These are phyloP conservation scores for Euglossa dilemma DNA, from an alignment of 1,140 invertebrate genomes.

Conservation along the genomic window DNA sequence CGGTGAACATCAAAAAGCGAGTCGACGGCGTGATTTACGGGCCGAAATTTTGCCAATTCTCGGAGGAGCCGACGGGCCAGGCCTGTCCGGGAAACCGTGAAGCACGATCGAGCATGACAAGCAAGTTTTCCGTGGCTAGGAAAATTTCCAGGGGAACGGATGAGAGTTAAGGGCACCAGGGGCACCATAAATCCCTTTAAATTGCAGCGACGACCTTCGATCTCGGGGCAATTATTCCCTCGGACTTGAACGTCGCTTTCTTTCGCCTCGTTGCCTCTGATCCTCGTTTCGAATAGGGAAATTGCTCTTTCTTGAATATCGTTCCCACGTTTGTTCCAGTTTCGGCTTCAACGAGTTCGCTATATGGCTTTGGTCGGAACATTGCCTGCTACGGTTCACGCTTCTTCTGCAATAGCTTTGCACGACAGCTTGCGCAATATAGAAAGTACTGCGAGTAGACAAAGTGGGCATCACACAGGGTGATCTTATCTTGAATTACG, in stretches of 20 bases:
- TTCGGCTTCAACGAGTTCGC: too few relatives aligned
- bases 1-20: background rate
- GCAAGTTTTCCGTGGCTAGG: conserved; percentile 53
- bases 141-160: conserved; percentile 54
- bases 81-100: conserved; percentile 44
- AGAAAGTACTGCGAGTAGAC: too few relatives aligned
- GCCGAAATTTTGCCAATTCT: conserved; percentile 45
- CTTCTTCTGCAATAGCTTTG: too few relatives aligned
- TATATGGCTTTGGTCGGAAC: too few relatives aligned
- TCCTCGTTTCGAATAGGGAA: background rate
- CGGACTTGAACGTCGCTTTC: conserved; percentile 32
- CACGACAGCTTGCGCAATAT: too few relatives aligned
- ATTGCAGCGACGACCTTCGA: conserved; percentile 73
- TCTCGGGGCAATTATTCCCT: conserved; percentile 61
- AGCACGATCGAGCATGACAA: conserved; percentile 62
- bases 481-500: too few relatives aligned
- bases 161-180: conserved; percentile 69
- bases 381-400: too few relatives aligned
- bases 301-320: too few relatives aligned
- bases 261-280: conserved; percentile 26
- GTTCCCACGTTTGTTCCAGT: too few relatives aligned
- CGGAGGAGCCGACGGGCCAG: background rate
- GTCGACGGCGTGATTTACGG: conserved; percentile 46
- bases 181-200: conserved; percentile 73
- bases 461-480: too few relatives aligned